phyloP scores from a whole-genome alignment of 2,797 vertebrate genomes.

The Coluber constrictor region DNA sequence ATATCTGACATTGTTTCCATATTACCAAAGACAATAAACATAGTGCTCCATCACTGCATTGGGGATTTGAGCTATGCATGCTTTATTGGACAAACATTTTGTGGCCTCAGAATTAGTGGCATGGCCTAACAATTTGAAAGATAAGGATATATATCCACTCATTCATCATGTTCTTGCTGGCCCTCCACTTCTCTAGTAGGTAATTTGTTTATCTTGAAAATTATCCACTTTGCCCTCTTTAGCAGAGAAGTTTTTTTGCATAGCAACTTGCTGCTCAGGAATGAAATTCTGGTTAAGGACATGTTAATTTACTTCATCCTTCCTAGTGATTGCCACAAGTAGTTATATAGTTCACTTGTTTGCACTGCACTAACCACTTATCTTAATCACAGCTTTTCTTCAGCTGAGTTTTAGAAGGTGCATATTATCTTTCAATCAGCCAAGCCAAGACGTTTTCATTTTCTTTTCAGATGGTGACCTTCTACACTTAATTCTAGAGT shows the following conservation, averaged over 20 bases:
- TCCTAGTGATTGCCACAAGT: not conserved
- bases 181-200: not conserved
- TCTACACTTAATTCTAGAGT: not conserved
- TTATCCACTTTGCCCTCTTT: not conserved
- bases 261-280: not conserved
- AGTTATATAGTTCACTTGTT: not conserved
- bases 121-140: not conserved
- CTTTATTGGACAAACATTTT: not conserved
- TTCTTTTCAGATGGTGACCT: not conserved
- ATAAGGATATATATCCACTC: not conserved
- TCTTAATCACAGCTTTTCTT: not conserved
- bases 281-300: not conserved
- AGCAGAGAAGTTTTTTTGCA: not conserved
- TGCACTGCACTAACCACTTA: not conserved
- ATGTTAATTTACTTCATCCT: not conserved
- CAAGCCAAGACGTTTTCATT: not conserved
- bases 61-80: not conserved
- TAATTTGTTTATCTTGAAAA: not conserved
- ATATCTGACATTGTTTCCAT: not conserved
- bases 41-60: not conserved
- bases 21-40: not conserved
- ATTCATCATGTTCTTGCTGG: not conserved
- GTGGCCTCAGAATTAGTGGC: not conserved
- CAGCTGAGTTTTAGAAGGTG: not conserved
- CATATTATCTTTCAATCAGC: not conserved